Conservation (phyloP, 2,797 vertebrate genomes). For the Chlorospingus semifuscus region DNA sequence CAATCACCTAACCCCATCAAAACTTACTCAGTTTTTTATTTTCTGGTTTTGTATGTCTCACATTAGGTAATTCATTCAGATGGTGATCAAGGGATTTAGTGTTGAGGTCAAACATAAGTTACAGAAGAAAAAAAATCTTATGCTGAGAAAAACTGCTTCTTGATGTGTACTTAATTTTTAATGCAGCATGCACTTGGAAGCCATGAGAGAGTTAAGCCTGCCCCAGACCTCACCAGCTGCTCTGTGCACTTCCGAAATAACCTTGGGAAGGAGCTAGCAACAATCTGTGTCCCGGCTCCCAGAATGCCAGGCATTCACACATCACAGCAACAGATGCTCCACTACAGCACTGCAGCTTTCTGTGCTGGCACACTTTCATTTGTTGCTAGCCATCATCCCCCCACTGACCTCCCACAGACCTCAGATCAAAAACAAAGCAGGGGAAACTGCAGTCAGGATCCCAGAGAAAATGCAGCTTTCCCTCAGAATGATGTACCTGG, state of each 20-base stretch:
- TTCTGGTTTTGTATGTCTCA: not conserved
- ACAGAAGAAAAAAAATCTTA: not conserved
- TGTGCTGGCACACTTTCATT: not conserved
- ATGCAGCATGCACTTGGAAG: not conserved
- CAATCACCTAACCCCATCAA: not conserved
- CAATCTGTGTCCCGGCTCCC: not conserved
- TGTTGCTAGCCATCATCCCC: not conserved
- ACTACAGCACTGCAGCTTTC: not conserved
- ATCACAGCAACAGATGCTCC: not conserved
- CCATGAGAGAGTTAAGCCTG: not conserved
- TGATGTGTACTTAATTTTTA: not conserved
- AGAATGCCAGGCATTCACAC: not conserved
- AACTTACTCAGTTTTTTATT: not conserved
- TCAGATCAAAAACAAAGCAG: not conserved
- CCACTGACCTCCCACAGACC: not conserved
- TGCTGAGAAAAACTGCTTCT: not conserved
- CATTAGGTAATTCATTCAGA: not conserved
- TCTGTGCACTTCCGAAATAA: not conserved
- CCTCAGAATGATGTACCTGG: not conserved
- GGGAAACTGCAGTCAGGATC: not conserved
- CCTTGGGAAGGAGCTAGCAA: not conserved
- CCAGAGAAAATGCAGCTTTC: not conserved
- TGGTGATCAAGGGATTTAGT: not conserved
- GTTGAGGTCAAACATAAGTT: not conserved
- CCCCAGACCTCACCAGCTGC: constrained; percentile 3